Base-by-base conservation (phyloP, 2,113 vertebrate genomes). In the Lota lota region DNA sequence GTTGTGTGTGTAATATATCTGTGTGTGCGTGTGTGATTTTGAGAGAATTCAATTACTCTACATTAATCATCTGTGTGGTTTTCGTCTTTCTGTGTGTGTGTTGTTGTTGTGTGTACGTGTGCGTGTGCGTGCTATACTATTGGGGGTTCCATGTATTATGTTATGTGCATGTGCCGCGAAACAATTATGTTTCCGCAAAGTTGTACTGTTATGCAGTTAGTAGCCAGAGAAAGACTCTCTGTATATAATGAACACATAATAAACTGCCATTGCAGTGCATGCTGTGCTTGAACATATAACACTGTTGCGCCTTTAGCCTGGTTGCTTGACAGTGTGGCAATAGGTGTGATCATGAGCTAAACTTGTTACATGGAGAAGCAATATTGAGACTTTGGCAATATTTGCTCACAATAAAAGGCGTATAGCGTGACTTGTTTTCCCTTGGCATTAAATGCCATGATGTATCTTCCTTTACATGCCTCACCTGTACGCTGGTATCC, bases 401-500 rank as follows among this genome's bases (percentile, higher is more conserved):
- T 88, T 84, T 90, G 85, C 88, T 89, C 86, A 85, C 86, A 78
- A 56, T 18, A 84, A 75, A 82, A 80, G 63, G 83, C 77, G 47
- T 72, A 80, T 81, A 85, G 81, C 87, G 86, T 87, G 76, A 47
- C 79, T 85, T 82, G 84, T 84, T 82, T 86, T 68, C 83, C 83
- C 54, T 77, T 80, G 79, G 85, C 88, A 87, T 89, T 90, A 90
- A 89, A 90, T 83, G 84, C 89, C 88, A 87, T 28, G 80, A 88
- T 87, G 84, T 90, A 85, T 90, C 88, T 89, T 88, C 85, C 88
- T 88, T 90, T 86, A 90, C 88, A 89, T 87, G 89, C 88, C 84
- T 89, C 88, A 88, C 88, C 82, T 89, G 87, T 88, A 82, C 73
- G 83, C 89, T 88, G 85, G 88, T 90, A 90, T 83, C 88, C 88